Conservation (phyloP, 92 coral and sea anemone species). For the Actinernus sp. region DNA sequence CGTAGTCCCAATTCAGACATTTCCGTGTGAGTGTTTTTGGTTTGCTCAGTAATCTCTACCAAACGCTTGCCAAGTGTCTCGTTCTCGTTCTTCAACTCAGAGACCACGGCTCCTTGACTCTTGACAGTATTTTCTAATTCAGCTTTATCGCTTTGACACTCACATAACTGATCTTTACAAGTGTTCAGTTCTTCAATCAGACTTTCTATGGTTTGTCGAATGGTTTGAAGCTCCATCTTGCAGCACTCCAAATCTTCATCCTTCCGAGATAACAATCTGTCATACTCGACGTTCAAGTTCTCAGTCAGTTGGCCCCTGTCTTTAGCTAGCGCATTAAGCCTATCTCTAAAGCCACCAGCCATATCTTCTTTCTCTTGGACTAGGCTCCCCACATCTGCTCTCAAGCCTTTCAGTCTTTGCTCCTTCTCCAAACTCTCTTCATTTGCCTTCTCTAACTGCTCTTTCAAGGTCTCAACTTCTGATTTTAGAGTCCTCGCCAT, state of each 20-base stretch:
- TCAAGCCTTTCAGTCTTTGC: conserved; percentile 65
- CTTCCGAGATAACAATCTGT: conserved; percentile 39
- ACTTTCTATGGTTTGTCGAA: conserved; percentile 18
- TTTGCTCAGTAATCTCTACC: conserved; percentile 8
- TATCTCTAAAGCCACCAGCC: conserved; percentile 64
- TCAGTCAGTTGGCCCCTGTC: conserved; percentile 47
- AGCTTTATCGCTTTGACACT: conserved; percentile 22
- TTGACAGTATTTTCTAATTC: conserved; percentile 7
- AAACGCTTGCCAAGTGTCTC: conserved; percentile 48
- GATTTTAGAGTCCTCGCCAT: conserved; percentile 55
- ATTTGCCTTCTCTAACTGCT: conserved; percentile 62
- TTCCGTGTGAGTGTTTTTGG: conserved; percentile 21
- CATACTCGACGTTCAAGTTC: conserved; percentile 32
- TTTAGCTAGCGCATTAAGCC: conserved; percentile 28
- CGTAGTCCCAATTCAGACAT: conserved; percentile 23
- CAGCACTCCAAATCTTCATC: conserved; percentile 42
- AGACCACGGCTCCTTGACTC: conserved; percentile 15
- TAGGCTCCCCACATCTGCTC: conserved; percentile 77
- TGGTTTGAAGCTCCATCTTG: conserved; percentile 38
- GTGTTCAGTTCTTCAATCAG: conserved; percentile 15
- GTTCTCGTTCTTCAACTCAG: conserved; percentile 29
- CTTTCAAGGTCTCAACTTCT: conserved; percentile 53
- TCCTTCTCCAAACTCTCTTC: conserved; percentile 79
- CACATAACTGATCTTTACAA: conserved; percentile 7
- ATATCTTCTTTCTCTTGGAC: conserved; percentile 81